Evolutionary conservation across 2,797 vertebrate genomes (phyloP), one percentile per base, ranked within the genome.

Genomic region (Danio tinwini): DNA sequence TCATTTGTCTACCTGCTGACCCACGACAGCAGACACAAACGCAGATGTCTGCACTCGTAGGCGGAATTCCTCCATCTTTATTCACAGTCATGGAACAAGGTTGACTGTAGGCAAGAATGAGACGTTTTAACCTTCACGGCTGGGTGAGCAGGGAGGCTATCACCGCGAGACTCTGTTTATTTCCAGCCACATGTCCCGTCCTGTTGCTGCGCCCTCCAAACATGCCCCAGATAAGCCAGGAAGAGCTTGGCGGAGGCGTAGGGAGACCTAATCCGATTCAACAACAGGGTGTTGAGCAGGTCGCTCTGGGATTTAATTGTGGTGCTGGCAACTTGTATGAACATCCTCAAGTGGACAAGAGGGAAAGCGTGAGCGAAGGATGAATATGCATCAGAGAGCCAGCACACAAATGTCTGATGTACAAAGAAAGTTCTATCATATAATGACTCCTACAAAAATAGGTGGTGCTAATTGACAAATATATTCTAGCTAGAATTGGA

Each of bases 241-340:
- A 76, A 75, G 65, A 78, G 75, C 55, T 49, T 42, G 37, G n/a
- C n/a, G 7, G 69, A 61, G 74, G 52, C 68, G 17, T 19, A 40
- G 70, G 55, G 47, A 64, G 49, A 79, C 58, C 80, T 78, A 29
- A 78, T 82, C 50, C 58, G 0, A 69, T 58, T 52, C 39, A 79
- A 71, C 70, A 62, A 53, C 45, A 55, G 14, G 17, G 29, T n/a
- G 53, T 44, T 59, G 78, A 82, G 76, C 74, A 62, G 80, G 76
- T 84, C 61, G 17, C 74, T 76, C 56, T 71, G 74, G 64, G 82
- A 82, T 80, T 83, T 82, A 80, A 86, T 81, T 82, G 80, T 80
- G 74, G 71, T 40, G 76, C 71, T 73, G 74, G 44, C 44, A 72
- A 72, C 64, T 56, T 84, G 78, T 75, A 78, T 61, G 83, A 81